Base-by-base conservation (phyloP, 2,113 vertebrate species). In the Chinchilla lanigera region DNA sequence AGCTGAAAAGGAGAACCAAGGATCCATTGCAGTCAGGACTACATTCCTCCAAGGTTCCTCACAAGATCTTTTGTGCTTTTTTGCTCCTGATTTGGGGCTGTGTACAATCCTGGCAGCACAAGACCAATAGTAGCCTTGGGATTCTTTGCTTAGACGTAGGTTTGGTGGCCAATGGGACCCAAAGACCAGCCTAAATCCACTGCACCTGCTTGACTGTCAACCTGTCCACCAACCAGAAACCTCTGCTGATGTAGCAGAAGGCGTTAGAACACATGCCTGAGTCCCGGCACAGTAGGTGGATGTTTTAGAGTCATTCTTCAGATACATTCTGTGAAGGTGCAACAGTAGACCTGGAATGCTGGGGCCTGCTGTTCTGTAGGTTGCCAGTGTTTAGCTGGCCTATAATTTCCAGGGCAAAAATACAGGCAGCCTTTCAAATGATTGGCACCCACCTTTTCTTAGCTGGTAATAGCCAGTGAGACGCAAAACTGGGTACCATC, bases 201-300 rank as follows among this genome's bases (percentile, higher is more conserved):
- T 7, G 14, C 0, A 0, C 3, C 0, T 1, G 19, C 26, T 16
- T 24, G 24, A 33, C 44, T 33, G 47, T 65, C 58, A 13, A 28
- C 52, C 38, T 13, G 52, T 38, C 83, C 33, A 11, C 44, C 13
- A 3, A 35, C 5, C 10, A 1, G 41, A 61, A 81, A 10, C 0
- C 3, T 28, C 47, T 67, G 60, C 47, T 50, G 1, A 71, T 17
- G 17, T 26, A 82, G 69, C 10, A 54, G 50, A 60, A 52, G 16
- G 0, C 6, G 38, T 19, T 4, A 0, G 2, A 80, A 8, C 11
- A 4, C 0, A 3, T 1, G 24, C 30, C 0, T 35, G 30, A 1
- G 8, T 19, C 67, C 41, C 4, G 54, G 7, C 33, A 28, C 19
- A 2, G 22, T 54, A 28, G 52, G 22, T 3, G 13, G 2, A 1